Base-by-base conservation (phyloP, 2,797 vertebrate genomes). In the Decapterus maruadsi region DNA sequence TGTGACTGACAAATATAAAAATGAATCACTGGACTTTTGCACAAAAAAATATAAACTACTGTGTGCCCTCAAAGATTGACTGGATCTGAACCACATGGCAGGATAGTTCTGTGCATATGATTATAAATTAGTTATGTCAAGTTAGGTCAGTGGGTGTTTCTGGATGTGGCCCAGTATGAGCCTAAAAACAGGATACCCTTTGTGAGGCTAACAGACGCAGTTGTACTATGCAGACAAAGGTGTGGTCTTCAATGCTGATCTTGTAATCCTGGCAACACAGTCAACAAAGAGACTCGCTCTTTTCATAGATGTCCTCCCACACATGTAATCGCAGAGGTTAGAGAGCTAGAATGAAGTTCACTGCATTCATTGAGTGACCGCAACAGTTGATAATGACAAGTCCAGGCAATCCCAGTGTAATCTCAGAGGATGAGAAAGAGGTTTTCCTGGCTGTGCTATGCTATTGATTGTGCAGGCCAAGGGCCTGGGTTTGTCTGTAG, bases 171-270 rank as follows among this genome's bases (percentile, higher is more conserved):
- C 77, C 48, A 83, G 73, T 45, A 70, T 80, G 63, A 59, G 70
- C 53, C 66, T 63, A 77, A 87, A 83, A 83, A 90, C 88, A 92
- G 85, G 87, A 91, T 86, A 73, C 56, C 62, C 75, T 85, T 87
- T 90, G 77, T 88, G 77, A 78, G 80, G 34, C 72, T 43, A 79
- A 89, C 53, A 87, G 77, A 77, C 56, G 7, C 78, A 77, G 83
- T 86, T 84, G 78, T 79, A 75, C 87, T 88, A 59, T 85, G 84
- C 85, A 92, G 90, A 91, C 85, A 91, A 91, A 91, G 93, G 91
- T 91, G 92, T 86, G 91, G 92, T 90, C 87, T 80, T 86, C 78
- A 65, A 11, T 46, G 20, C 77, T 78, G 79, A 91, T 88, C 79
- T 87, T 75, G 77, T 89, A 89, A 90, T 90, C 90, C 87, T 82